phyloP scores from a whole-genome alignment of 2,113 vertebrate genomes.

The Antigone vipio region DNA sequence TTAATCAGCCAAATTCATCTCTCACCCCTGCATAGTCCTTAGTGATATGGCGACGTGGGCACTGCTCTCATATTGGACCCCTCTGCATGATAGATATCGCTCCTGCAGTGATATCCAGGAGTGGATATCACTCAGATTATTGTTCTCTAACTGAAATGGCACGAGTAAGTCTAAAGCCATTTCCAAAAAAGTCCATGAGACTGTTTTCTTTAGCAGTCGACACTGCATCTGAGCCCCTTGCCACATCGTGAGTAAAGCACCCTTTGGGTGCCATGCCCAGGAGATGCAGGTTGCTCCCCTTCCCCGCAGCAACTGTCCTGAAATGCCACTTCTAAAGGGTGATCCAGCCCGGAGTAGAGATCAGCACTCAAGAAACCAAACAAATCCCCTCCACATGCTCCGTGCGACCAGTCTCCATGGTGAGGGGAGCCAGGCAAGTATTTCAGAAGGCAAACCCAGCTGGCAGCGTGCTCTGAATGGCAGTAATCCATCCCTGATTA shows the following conservation, averaged over 20 bases:
- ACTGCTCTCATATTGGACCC: not conserved
- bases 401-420: not conserved
- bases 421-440: constrained; percentile 13
- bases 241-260: not conserved
- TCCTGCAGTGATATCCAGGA: not conserved
- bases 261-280: not conserved
- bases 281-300: not conserved
- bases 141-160: not conserved
- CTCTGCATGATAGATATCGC: not conserved
- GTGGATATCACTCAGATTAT: not conserved
- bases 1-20: not conserved
- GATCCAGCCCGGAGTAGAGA: not conserved
- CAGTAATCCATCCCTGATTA: constrained; percentile 63
- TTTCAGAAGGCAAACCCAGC: constrained; percentile 57
- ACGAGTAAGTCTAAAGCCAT: not conserved
- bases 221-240: not conserved
- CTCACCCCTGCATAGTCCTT: not conserved
- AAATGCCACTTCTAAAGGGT: not conserved
- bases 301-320: not conserved
- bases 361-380: not conserved
- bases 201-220: not conserved
- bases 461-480: constrained; percentile 49
- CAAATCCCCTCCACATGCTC: not conserved
- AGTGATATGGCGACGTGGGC: not conserved
- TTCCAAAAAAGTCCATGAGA: not conserved